Conservation (phyloP, 2,888 invertebrate genomes). For the Cephus sareptanus region DNA sequence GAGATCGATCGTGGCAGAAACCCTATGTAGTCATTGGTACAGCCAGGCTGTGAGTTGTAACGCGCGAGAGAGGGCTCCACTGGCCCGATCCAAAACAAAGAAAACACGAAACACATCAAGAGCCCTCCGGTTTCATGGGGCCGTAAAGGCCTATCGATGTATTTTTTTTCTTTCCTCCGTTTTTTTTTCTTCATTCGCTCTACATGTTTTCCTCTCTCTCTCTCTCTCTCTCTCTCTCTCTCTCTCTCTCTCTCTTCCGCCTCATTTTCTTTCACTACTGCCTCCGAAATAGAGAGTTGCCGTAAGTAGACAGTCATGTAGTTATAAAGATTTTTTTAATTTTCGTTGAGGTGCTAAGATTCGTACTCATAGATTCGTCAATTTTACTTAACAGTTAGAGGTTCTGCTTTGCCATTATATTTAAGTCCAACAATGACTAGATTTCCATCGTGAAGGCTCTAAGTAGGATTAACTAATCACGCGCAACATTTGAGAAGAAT, state of each 20-base stretch:
- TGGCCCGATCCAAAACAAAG: conserved; percentile 6
- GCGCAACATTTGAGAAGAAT: too few species aligned
- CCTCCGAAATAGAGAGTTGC: not conserved
- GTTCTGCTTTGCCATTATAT: not conserved
- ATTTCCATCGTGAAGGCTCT: too few species aligned
- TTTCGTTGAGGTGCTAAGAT: not conserved
- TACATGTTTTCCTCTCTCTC: not conserved
- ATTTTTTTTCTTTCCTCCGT: not conserved
- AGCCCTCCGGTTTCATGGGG: not conserved
- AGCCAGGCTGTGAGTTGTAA: conserved; percentile 1
- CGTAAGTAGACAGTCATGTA: not conserved
- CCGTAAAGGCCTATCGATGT: not conserved
- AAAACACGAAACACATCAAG: not conserved
- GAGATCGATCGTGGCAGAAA: conserved; percentile 8
- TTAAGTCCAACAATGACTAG: not conserved
- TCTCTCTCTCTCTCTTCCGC: too few species aligned
- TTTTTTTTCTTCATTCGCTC: not conserved
- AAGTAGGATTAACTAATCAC: too few species aligned
- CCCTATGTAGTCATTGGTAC: conserved; percentile 6
- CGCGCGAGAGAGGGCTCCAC: conserved; percentile 4
- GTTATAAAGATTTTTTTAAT: not conserved
- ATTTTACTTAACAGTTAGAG: not conserved
- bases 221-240: not conserved
- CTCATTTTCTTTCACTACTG: not conserved
- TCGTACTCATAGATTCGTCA: not conserved